A percentile compares a stretch with the other conserved stretches of the same genome.
Evolutionary conservation across 2,888 invertebrate genomes (phyloP).

Genomic region (Polyommatus icarus): DNA sequence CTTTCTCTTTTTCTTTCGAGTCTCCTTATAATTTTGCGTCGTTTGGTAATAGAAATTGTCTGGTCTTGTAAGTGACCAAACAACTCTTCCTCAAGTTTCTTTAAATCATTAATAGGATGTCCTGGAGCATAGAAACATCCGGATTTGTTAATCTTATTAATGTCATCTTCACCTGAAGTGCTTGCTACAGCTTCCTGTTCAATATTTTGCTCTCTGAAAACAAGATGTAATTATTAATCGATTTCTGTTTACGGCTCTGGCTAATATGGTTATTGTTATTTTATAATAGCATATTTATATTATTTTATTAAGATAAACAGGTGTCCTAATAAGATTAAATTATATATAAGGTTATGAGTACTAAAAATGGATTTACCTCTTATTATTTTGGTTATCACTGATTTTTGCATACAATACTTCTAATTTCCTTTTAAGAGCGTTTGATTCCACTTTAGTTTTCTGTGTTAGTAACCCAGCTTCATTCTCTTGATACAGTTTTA

Average conservation of each 20-base stretch:
- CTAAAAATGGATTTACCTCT: slow-evolving; percentile 48
- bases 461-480: slow-evolving; percentile 61
- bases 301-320: too few species aligned
- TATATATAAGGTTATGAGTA: background rate
- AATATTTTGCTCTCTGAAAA: slow-evolving; percentile 45
- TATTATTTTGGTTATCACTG: slow-evolving; percentile 48
- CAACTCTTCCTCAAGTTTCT: slow-evolving; percentile 70
- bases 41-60: slow-evolving; percentile 64
- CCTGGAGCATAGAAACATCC: slow-evolving; percentile 61
- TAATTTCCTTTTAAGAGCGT: slow-evolving; percentile 55
- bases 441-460: slow-evolving; percentile 59
- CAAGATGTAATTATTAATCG: background rate
- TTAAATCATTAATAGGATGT: slow-evolving; percentile 78
- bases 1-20: slow-evolving; percentile 68
- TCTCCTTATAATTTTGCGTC: slow-evolving; percentile 70
- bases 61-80: slow-evolving; percentile 69
- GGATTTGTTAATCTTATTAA: slow-evolving; percentile 47
- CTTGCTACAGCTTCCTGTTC: slow-evolving; percentile 46
- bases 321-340: background rate
- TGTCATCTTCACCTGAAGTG: slow-evolving; percentile 50
- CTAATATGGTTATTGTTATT: background rate
- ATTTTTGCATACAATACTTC: slow-evolving; percentile 61
- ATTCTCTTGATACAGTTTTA: slow-evolving; percentile 71
- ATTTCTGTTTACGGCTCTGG: too few species aligned
- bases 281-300: too few species aligned